A percentile compares a stretch with the other conserved stretches of the same genome.
Evolutionary conservation across 2,888 invertebrate genomes (phyloP).

Genomic region (Perizoma flavofasciatum): DNA sequence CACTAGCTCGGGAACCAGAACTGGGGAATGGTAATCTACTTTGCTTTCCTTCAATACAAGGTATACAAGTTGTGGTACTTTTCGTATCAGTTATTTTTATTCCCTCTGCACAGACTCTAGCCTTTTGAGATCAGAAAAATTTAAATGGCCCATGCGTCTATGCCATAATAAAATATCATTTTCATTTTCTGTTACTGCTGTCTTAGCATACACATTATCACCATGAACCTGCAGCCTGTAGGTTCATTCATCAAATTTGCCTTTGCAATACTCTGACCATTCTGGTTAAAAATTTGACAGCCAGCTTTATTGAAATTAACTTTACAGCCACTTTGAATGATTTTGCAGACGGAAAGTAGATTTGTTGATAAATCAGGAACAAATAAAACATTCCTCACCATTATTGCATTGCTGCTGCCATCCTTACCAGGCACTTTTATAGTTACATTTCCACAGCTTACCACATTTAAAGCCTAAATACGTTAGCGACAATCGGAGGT

Average conservation of each 20-base stretch:
- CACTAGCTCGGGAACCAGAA: conserved; percentile 26
- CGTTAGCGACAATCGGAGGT: no score
- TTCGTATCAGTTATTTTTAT: conserved; percentile 12
- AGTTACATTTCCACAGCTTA: conserved; percentile 19
- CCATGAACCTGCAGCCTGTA: background rate
- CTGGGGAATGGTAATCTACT: conserved; percentile 33
- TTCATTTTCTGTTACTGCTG: conserved; percentile 2
- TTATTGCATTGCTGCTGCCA: background rate
- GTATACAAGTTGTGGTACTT: conserved; percentile 17
- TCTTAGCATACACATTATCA: background rate
- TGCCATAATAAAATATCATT: conserved; percentile 27
- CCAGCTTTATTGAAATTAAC: conserved; percentile 14
- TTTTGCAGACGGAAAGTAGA: conserved; percentile 21
- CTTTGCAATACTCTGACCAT: conserved; percentile 1
- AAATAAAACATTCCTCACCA: conserved; percentile 22
- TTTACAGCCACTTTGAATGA: conserved; percentile 14
- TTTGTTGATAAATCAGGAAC: conserved; percentile 17
- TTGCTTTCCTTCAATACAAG: conserved; percentile 37
- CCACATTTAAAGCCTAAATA: conserved; percentile 5
- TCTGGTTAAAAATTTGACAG: conserved; percentile 11
- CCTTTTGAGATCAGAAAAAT: conserved; percentile 35
- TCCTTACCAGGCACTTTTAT: background rate
- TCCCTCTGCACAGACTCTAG: conserved; percentile 33
- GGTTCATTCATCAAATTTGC: background rate
- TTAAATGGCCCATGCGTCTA: conserved; percentile 38